Percentiles rank a stretch among this genome's conserved stretches.
phyloP scores from a whole-genome alignment of 1,140 invertebrate genomes.

The Papilio helenus region DNA sequence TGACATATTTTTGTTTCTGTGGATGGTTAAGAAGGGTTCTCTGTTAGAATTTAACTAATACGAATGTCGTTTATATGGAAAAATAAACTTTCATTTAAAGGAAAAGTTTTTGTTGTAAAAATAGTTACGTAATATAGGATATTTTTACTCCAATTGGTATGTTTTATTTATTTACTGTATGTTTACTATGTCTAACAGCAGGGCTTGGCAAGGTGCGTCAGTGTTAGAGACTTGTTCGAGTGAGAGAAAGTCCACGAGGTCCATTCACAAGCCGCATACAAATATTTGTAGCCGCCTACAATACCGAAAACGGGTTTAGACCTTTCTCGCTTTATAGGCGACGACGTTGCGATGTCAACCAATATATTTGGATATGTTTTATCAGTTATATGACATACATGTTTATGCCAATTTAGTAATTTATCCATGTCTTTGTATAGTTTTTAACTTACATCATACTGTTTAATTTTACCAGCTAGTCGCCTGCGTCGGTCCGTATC shows the following conservation, averaged over 20 bases:
- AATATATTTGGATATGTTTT: constrained; percentile 24
- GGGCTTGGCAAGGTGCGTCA: constrained; percentile 39
- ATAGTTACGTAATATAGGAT: neutral
- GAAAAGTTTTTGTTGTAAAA: neutral
- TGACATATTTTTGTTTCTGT: no score
- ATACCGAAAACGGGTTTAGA: constrained; percentile 79
- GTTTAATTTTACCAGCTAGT: neutral
- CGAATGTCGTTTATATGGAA: neutral
- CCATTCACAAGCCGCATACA: constrained; percentile 81
- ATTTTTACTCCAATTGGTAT: neutral
- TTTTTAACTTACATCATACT: neutral
- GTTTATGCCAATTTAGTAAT: neutral
- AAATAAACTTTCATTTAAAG: neutral
- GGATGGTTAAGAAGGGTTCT: no score
- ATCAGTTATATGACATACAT: constrained; percentile 20
- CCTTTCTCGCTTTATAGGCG: constrained; percentile 65
- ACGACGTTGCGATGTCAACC: constrained; percentile 49
- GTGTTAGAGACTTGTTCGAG: constrained; percentile 64
- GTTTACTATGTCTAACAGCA: constrained; percentile 27
- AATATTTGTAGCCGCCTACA: constrained; percentile 79
- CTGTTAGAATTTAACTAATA: no score
- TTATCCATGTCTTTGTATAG: neutral
- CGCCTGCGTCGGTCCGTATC: neutral
- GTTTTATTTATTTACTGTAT: constrained; percentile 24
- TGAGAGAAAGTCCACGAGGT: constrained; percentile 76